Evolutionary conservation across 1,140 invertebrate species (phyloP), one percentile per base, ranked within the genome.

Genomic region (Tetramorium parvispinum): DNA sequence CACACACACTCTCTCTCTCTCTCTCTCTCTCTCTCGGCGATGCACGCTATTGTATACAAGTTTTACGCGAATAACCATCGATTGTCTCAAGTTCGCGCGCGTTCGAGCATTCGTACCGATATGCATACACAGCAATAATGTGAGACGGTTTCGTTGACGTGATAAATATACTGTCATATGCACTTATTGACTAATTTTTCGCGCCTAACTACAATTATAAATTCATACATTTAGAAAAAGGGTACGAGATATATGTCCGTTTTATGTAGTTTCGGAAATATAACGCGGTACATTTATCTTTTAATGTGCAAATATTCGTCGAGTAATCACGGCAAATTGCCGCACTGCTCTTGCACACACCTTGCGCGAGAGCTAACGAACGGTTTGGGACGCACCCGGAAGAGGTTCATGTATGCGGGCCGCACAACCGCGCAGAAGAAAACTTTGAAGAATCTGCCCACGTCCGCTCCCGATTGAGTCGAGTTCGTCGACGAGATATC

Each of bases 271-370:
- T 83, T 83, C 27, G 70, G 27, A 59, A 75, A 46, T n/a, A 16
- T 6, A 71, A 16, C 24, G 66, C 40, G 40, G 3, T 24, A 43
- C 63, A 46, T n/a, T 24, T 49, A 51, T 21, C 43, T 65, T 7
- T 18, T 40, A 53, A 32, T 65, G 65, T 59, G 55, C 68, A 59
- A 73, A 83, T 75, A 83, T 83, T 83, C 79, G 79, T 83, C 68
- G 79, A 83, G 79, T 83, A 83, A 83, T 83, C 79, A 46, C 68
- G 53, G 79, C 43, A 83, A 83, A 83, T 83, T 83, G 79, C 79
- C 79, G 79, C 79, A 27, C 18, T 32, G 65, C 51, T 70, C 49
- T 55, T 66, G 68, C 27, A 43, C 51, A 70, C 63, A 70, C n/a
- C 32, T 63, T 68, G 68, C 79, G 79, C 68, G 53, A 73, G 79